A percentile compares a stretch with the other conserved stretches of the same genome.
Evolutionary conservation across 2,113 vertebrate species (phyloP).

Genomic region (Pavo muticus): DNA sequence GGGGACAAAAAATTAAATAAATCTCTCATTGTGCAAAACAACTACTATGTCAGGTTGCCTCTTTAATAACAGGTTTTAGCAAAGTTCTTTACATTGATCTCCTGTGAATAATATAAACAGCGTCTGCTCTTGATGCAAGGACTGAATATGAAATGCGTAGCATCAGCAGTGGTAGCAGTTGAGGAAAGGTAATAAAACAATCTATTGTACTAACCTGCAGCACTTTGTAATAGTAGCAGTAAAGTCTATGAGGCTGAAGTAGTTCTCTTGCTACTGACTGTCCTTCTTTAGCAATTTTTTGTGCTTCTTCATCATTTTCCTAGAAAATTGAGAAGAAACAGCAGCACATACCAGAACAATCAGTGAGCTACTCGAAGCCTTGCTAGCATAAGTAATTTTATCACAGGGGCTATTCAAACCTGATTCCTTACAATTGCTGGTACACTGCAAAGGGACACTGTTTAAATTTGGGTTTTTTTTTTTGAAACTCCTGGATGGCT

Average conservation of each 20-base stretch:
- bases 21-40: neutral
- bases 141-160: neutral
- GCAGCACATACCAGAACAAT: slow-evolving; percentile 1
- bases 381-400: neutral
- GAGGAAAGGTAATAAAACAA: neutral
- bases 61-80: neutral
- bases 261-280: slow-evolving; percentile 84
- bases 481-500: neutral
- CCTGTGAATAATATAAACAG: neutral
- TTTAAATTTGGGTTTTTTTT: neutral
- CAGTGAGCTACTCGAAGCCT: neutral
- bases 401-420: neutral
- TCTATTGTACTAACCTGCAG: slow-evolving; percentile 71
- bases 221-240: slow-evolving; percentile 91
- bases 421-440: neutral
- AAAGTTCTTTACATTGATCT: neutral
- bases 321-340: slow-evolving; percentile 54
- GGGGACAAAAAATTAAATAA: neutral
- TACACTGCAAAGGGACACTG: neutral
- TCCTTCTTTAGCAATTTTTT: slow-evolving; percentile 83
- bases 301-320: slow-evolving; percentile 85
- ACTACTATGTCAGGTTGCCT: neutral
- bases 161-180: neutral
- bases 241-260: slow-evolving; percentile 88
- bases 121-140: neutral